phyloP scores from a whole-genome alignment of 2,797 vertebrate species.

The Phrynocephalus vlangalii region DNA sequence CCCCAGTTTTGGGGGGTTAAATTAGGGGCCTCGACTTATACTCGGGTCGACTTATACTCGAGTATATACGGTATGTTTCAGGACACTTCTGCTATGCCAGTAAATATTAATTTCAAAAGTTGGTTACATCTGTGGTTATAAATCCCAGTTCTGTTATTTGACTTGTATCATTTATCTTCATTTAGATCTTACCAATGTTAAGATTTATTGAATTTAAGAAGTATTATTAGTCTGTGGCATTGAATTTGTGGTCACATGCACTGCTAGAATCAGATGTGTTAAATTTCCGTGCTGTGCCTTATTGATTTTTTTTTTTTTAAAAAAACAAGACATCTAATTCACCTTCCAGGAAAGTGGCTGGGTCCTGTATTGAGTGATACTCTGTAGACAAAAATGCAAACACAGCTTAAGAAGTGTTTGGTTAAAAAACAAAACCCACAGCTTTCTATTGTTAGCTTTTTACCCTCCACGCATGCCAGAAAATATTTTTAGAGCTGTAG shows the following conservation, averaged over 20 bases:
- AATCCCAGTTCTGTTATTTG: conserved; percentile 58
- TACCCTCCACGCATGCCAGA: not conserved
- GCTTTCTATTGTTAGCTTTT: not conserved
- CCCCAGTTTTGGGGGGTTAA: no score
- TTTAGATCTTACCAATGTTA: conserved; percentile 53
- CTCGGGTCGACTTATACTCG: no score
- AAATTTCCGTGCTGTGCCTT: conserved; percentile 51
- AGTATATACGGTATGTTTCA: not conserved
- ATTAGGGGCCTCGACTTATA: no score
- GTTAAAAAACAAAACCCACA: not conserved
- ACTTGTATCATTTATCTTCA: conserved; percentile 52
- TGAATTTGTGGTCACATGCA: conserved; percentile 46
- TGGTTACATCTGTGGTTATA: conserved; percentile 67
- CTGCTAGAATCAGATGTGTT: conserved; percentile 61
- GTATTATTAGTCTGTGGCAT: conserved; percentile 52
- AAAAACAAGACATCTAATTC: conserved; percentile 75
- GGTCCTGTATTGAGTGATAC: conserved; percentile 78
- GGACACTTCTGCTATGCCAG: not conserved
- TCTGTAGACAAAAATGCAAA: conserved; percentile 84
- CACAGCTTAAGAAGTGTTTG: conserved; percentile 57
- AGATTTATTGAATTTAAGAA: conserved; percentile 62
- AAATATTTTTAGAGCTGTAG: not conserved
- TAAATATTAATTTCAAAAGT: not conserved
- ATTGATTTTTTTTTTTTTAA: conserved; percentile 58
- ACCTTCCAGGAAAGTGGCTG: conserved; percentile 79